phyloP scores from a whole-genome alignment of 2,888 invertebrate genomes.

The Megamerina dolium region DNA sequence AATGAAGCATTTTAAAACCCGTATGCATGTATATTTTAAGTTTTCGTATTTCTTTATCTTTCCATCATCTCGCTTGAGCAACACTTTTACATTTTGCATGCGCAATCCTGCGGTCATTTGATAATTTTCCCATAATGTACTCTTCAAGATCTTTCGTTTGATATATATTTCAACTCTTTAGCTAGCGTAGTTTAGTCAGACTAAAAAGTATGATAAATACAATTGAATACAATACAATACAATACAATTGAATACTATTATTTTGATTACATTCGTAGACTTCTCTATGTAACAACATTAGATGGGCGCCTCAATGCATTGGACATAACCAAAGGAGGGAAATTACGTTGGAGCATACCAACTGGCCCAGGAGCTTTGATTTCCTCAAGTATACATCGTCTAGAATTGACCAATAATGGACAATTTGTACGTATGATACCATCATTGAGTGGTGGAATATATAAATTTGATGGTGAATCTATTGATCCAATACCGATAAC shows the following conservation, averaged over 20 bases:
- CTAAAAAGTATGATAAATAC: too few species aligned
- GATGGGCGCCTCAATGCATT: slow-evolving; percentile 84
- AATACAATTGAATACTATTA: neutral
- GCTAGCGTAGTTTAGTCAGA: too few species aligned
- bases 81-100: too few species aligned
- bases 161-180: too few species aligned
- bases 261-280: slow-evolving; percentile 47
- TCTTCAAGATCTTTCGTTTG: too few species aligned
- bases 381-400: slow-evolving; percentile 81
- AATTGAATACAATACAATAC: too few species aligned
- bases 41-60: too few species aligned
- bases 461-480: slow-evolving; percentile 83
- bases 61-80: too few species aligned
- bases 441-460: slow-evolving; percentile 84
- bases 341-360: slow-evolving; percentile 70
- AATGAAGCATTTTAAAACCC: too few species aligned
- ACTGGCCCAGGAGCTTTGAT: slow-evolving; percentile 72
- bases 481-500: slow-evolving; percentile 83
- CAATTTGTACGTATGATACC: slow-evolving; percentile 87
- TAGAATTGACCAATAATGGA: slow-evolving; percentile 78
- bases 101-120: too few species aligned
- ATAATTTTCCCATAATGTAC: too few species aligned
- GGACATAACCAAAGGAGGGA: slow-evolving; percentile 62
- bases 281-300: slow-evolving; percentile 80
- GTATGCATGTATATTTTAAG: too few species aligned